Evolutionary conservation across 2,888 invertebrate genomes (phyloP), one percentile per base, ranked within the genome.

Genomic region (Bhutanitis thaidina): DNA sequence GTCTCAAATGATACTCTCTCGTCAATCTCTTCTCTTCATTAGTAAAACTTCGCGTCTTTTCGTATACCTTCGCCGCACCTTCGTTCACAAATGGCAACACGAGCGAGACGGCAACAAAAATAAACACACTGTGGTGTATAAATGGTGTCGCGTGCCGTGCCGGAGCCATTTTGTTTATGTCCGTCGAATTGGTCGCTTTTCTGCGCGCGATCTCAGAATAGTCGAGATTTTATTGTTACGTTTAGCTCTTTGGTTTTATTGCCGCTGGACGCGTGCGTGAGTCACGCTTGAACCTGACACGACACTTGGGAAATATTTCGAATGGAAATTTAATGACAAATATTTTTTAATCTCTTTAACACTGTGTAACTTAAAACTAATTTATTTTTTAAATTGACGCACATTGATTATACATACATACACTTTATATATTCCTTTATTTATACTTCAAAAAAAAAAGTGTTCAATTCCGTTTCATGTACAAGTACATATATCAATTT

Each of bases 1-100:
- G 94, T 62, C 92, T 91, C 55, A 94, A 82, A 59, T 88, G 88
- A 53, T 94, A 91, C 68, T 92, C 92, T 61, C 90, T 86, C 0
- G 92, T 91, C 65, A 91, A 80, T 57, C 90, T 82, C 44, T 75
- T 79, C 49, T 80, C 82, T 61, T 84, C 84, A 16, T 69, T 81
- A 49, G 66, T 66, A 44, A 66, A 76, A 41, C 60, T 70, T 60
- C 87, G 70, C 57, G 76, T 70, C 51, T 80, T 78, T 20, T 77
- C 82, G 70, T 78, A 80, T 48, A 79, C 67, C 56, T 74, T 80
- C 60, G 80, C 69, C 13, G 76, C 76, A 14, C 80, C 74, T 64
- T 84, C 83, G 68, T 84, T 79, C 3, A 75, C 79, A 65, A 78
- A 81, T 75, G 88, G 85, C 59, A 87, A 57, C 45, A 82, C 71